Percentiles rank a stretch among this genome's conserved stretches.
Evolutionary conservation across 1,140 invertebrate genomes (phyloP).

Genomic region (Pomacea maculata): DNA sequence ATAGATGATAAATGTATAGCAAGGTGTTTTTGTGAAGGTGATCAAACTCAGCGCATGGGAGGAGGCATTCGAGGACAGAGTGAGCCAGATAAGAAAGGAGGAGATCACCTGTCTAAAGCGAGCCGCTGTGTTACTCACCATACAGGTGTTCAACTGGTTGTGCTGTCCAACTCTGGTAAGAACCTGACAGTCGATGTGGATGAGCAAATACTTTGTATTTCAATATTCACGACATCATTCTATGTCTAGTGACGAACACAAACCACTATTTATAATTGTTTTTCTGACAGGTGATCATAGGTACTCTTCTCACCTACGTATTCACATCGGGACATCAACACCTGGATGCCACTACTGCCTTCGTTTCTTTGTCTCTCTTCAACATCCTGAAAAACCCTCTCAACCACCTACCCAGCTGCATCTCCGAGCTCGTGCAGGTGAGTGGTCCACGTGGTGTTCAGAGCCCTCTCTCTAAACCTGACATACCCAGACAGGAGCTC

Average conservation of each 20-base stretch:
- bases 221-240: not conserved
- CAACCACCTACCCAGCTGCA: slow-evolving; percentile 60
- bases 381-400: slow-evolving; percentile 94
- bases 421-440: slow-evolving; percentile 30
- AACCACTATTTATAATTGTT: too few species aligned
- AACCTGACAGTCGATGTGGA: too few species aligned
- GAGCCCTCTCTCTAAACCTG: not conserved
- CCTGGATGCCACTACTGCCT: slow-evolving; percentile 85
- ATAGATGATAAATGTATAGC: too few species aligned
- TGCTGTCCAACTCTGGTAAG: slow-evolving; percentile 86
- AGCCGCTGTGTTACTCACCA: slow-evolving; percentile 65
- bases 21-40: slow-evolving; percentile 22
- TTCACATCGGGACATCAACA: slow-evolving; percentile 40
- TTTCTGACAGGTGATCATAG: slow-evolving; percentile 76
- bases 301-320: slow-evolving; percentile 76
- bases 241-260: too few species aligned
- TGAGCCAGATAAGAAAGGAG: slow-evolving; percentile 49
- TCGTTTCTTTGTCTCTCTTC: slow-evolving; percentile 95
- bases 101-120: slow-evolving; percentile 65
- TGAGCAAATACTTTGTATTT: not conserved
- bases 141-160: slow-evolving; percentile 90
- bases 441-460: not conserved
- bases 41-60: slow-evolving; percentile 52
- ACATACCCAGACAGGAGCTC: not conserved
- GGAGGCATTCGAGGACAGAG: slow-evolving; percentile 60